Percentiles rank a stretch among this genome's conserved stretches.
These are phyloP conservation scores for Pachypeltis micranthus DNA, from an alignment of 1,140 invertebrate species.

Conservation along the genomic window DNA sequence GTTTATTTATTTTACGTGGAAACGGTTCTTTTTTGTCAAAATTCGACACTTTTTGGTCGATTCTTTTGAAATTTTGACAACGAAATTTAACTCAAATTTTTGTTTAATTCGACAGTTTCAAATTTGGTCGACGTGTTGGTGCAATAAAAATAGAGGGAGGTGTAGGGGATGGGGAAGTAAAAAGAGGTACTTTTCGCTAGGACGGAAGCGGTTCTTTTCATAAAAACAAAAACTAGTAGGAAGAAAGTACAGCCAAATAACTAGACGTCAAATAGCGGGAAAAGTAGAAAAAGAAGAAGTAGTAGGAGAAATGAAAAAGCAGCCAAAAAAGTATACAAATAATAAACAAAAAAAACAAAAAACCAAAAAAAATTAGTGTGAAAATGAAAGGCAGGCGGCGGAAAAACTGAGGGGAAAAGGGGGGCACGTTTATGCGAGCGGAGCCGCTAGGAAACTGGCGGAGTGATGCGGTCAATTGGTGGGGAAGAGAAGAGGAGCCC, in stretches of 20 bases:
- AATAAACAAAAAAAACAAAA: neutral
- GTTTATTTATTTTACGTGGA: neutral
- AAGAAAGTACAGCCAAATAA: no score
- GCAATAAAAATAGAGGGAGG: neutral
- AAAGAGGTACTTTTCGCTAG: no score
- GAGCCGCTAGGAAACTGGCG: neutral
- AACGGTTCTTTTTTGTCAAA: no score
- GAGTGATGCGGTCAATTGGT: neutral
- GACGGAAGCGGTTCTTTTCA: no score
- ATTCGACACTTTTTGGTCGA: no score
- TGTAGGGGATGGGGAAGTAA: neutral
- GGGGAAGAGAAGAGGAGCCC: neutral
- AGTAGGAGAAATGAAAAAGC: neutral
- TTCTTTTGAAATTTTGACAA: neutral
- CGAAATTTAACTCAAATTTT: neutral
- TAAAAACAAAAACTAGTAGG: no score
- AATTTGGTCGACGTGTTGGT: neutral
- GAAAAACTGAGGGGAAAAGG: slow-evolving; percentile 15
- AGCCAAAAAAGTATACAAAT: neutral
- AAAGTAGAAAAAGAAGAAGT: neutral
- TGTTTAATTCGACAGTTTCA: neutral
- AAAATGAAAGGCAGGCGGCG: neutral
- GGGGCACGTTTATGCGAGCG: neutral
- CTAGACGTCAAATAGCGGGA: no score
- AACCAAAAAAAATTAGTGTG: neutral